phyloP scores from a whole-genome alignment of 2,888 invertebrate species.

The Euplexia lucipara region DNA sequence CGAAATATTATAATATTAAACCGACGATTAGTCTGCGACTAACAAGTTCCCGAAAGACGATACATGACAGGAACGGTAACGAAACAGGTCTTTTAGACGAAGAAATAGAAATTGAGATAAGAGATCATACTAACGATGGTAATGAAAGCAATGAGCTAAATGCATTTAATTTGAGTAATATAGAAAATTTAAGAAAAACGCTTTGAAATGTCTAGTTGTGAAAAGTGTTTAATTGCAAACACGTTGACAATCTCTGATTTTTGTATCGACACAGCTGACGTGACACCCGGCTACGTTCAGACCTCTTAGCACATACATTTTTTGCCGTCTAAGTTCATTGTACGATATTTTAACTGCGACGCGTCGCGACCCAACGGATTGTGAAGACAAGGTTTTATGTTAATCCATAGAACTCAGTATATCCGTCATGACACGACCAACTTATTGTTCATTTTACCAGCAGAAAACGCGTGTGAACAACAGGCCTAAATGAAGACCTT shows the following conservation, averaged over 20 bases:
- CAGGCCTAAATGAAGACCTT: too few relatives aligned
- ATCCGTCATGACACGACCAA: too few relatives aligned
- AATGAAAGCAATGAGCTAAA: conserved; percentile 44
- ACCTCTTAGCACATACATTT: too few relatives aligned
- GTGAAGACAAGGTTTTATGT: too few relatives aligned
- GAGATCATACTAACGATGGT: conserved; percentile 27
- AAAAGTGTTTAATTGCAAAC: neutral
- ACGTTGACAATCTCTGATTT: conserved; percentile 30
- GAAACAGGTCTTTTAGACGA: conserved; percentile 61
- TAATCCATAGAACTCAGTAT: too few relatives aligned
- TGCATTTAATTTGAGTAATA: conserved; percentile 25
- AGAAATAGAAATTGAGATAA: conserved; percentile 39
- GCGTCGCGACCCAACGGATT: too few relatives aligned
- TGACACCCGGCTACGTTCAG: too few relatives aligned
- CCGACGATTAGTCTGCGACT: conserved; percentile 58
- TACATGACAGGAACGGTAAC: conserved; percentile 41
- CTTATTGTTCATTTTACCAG: too few relatives aligned
- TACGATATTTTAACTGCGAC: too few relatives aligned
- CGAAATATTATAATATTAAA: conserved; percentile 76
- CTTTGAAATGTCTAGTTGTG: conserved; percentile 10
- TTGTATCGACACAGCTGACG: conserved; percentile 18
- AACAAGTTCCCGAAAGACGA: conserved; percentile 61
- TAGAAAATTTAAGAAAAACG: conserved; percentile 11
- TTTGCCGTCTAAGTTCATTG: too few relatives aligned
- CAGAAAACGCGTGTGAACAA: too few relatives aligned